A percentile compares a stretch with the other conserved stretches of the same genome.
Evolutionary conservation across 2,888 invertebrate genomes (phyloP).

Genomic region (Mesochorus sp.): DNA sequence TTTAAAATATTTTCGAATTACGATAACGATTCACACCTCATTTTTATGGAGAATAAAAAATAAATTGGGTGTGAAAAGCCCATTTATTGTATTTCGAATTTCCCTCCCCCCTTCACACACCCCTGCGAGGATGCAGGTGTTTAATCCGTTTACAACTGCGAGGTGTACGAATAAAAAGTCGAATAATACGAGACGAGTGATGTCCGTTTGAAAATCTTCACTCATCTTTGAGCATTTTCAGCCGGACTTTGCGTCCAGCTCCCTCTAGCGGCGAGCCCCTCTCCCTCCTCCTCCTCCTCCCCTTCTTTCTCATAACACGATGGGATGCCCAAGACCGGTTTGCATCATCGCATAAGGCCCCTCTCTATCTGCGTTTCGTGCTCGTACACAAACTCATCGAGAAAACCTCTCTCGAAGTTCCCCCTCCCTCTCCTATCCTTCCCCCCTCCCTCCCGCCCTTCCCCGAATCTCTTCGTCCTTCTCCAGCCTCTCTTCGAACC

Average conservation of each 20-base stretch:
- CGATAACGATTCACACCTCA: no score
- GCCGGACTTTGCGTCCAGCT: slow-evolving; percentile 12
- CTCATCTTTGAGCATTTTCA: slow-evolving; percentile 12
- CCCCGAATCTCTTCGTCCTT: slow-evolving; percentile 43
- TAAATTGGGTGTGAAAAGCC: no score
- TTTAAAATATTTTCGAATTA: no score
- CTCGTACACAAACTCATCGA: slow-evolving; percentile 7
- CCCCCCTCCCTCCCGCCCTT: slow-evolving; percentile 5
- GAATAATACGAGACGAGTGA: slow-evolving; percentile 20
- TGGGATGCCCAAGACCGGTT: slow-evolving; percentile 68
- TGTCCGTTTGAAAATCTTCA: slow-evolving; percentile 35
- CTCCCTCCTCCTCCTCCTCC: background rate
- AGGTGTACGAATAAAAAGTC: slow-evolving; percentile 26
- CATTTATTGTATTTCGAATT: no score
- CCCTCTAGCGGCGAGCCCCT: slow-evolving; percentile 37
- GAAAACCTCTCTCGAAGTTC: slow-evolving; percentile 9
- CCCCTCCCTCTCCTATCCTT: background rate
- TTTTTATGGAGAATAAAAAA: no score
- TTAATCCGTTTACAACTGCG: slow-evolving; percentile 71
- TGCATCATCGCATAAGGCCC: slow-evolving; percentile 48
- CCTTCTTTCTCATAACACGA: slow-evolving; percentile 13
- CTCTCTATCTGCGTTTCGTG: slow-evolving; percentile 12
- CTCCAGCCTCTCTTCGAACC: background rate
- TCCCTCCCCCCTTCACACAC: slow-evolving; percentile 4
- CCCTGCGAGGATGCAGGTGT: slow-evolving; percentile 65